Conservation (phyloP, 2,113 vertebrate genomes). For the Pleuronectes platessa region DNA sequence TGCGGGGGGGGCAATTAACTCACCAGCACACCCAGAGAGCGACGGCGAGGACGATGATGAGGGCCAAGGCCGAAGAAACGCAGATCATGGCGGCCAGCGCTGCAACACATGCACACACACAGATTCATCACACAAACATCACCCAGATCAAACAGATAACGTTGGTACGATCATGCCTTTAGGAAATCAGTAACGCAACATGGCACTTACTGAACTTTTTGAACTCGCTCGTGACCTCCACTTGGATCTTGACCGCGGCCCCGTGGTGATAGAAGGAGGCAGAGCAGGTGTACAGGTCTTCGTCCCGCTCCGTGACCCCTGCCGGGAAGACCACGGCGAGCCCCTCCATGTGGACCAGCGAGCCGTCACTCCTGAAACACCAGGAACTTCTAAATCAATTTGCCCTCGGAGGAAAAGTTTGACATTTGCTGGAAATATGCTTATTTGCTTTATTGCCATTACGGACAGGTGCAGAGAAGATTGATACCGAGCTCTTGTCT, state of each 20-base stretch:
- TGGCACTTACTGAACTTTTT: conserved; percentile 57
- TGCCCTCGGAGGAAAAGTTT: not conserved
- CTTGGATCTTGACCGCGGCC: conserved; percentile 64
- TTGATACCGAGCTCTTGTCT: not conserved
- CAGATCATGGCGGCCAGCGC: conserved; percentile 58
- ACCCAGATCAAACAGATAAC: not conserved
- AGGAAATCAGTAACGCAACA: not conserved
- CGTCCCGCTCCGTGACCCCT: conserved; percentile 46
- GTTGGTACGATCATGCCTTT: not conserved
- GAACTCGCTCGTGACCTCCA: conserved; percentile 64
- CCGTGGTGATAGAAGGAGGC: conserved; percentile 77
- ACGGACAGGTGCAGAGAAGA: not conserved
- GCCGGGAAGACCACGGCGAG: conserved; percentile 63
- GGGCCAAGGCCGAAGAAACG: conserved; percentile 59
- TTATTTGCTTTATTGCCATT: conserved; percentile 2
- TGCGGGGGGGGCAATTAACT: conserved; percentile 52
- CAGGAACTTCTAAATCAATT: not conserved
- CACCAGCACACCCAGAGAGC: conserved; percentile 75
- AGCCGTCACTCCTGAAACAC: conserved; percentile 71
- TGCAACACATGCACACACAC: conserved; percentile 47
- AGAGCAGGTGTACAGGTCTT: conserved; percentile 73
- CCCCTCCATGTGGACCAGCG: conserved; percentile 47
- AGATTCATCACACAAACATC: not conserved
- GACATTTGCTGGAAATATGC: not conserved
- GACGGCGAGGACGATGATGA: conserved; percentile 54